A percentile compares a stretch with the other conserved stretches of the same genome.
Evolutionary conservation across 2,113 vertebrate genomes (phyloP).

Genomic region (Oryzias celebensis): DNA sequence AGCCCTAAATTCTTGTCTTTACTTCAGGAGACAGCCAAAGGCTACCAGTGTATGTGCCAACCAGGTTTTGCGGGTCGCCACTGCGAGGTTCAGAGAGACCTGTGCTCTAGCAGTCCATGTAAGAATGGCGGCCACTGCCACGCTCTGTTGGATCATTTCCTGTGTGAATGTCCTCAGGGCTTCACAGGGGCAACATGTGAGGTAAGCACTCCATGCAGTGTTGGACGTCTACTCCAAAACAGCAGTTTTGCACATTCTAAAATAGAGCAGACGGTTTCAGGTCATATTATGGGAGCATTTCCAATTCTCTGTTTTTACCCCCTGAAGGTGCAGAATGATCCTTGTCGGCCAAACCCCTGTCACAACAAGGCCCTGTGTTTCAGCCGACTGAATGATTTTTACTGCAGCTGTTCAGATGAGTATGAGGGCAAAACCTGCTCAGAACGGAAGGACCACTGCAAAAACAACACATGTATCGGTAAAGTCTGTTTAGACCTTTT

Average conservation of each 20-base stretch:
- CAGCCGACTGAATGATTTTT: slow-evolving; percentile 83
- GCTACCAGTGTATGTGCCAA: slow-evolving; percentile 85
- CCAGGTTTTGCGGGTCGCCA: slow-evolving; percentile 85
- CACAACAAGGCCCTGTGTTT: slow-evolving; percentile 88
- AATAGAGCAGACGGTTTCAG: no score
- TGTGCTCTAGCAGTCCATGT: slow-evolving; percentile 85
- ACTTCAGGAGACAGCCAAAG: slow-evolving; percentile 77
- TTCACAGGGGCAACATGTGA: slow-evolving; percentile 85
- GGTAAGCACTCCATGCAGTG: slow-evolving; percentile 72
- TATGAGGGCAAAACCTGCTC: slow-evolving; percentile 92
- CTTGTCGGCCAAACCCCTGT: slow-evolving; percentile 89
- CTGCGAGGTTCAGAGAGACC: slow-evolving; percentile 82
- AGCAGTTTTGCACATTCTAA: no score
- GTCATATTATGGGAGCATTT: background rate
- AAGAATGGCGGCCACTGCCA: slow-evolving; percentile 83
- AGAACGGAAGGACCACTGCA: slow-evolving; percentile 89
- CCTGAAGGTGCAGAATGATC: slow-evolving; percentile 82
- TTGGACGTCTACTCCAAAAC: no score
- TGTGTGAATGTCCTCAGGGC: slow-evolving; percentile 84
- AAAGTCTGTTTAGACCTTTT: background rate
- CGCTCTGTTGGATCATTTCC: slow-evolving; percentile 78
- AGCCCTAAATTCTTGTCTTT: background rate
- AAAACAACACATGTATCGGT: slow-evolving; percentile 89
- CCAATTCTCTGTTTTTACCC: background rate
- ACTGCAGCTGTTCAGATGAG: slow-evolving; percentile 88